Percentiles rank a stretch among this genome's conserved stretches.
phyloP scores from a whole-genome alignment of 2,888 invertebrate species.

The Pyrochroa serraticornis region DNA sequence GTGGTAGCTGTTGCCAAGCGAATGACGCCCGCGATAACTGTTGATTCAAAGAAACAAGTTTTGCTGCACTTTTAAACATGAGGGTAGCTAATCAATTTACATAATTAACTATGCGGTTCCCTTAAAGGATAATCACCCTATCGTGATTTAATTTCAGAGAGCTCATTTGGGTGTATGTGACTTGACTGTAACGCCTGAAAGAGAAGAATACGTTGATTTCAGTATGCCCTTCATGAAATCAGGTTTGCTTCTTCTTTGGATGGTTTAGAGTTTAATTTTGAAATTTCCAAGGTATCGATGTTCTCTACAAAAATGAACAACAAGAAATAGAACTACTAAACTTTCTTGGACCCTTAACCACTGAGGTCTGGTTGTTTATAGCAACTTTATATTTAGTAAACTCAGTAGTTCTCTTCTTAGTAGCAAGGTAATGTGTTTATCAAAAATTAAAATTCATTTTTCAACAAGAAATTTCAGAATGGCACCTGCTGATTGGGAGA shows the following conservation, averaged over 20 bases:
- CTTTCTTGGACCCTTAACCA: slow-evolving; percentile 85
- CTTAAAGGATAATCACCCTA: not conserved
- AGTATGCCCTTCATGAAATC: slow-evolving; percentile 22
- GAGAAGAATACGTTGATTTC: slow-evolving; percentile 18
- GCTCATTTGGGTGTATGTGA: slow-evolving; percentile 15
- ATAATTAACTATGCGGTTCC: no score
- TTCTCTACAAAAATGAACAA: slow-evolving; percentile 80
- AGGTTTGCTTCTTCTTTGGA: not conserved
- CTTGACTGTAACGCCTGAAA: slow-evolving; percentile 17
- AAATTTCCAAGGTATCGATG: slow-evolving; percentile 48
- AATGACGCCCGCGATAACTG: no score
- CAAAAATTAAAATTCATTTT: not conserved
- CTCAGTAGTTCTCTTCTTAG: slow-evolving; percentile 77
- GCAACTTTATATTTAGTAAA: slow-evolving; percentile 81
- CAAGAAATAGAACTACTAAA: slow-evolving; percentile 80
- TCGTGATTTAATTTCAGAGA: slow-evolving; percentile 2
- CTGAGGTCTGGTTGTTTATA: slow-evolving; percentile 88
- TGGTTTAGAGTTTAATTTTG: no score
- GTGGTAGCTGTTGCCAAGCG: no score
- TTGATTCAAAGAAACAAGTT: no score
- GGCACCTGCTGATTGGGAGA: slow-evolving; percentile 89
- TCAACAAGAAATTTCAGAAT: slow-evolving; percentile 60
- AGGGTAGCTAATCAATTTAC: no score
- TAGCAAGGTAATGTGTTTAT: slow-evolving; percentile 63
- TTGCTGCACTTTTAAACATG: no score